Evolutionary conservation across 2,888 invertebrate genomes (phyloP).

Genomic region (Habroteleia sp.): DNA sequence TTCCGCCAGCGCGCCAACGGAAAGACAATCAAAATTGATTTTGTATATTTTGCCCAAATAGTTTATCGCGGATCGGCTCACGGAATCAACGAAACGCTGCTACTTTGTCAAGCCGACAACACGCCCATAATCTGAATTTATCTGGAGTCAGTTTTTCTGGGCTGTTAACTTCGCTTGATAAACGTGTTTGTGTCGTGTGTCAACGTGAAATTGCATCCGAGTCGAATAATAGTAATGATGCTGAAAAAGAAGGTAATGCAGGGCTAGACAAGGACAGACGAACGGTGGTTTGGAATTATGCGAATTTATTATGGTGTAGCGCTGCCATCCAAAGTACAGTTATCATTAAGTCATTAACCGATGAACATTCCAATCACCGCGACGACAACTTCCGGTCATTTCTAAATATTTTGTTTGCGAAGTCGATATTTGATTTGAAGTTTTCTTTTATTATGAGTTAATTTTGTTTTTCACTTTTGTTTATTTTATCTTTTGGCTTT

Average conservation of each 20-base stretch:
- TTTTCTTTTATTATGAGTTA: too few species aligned
- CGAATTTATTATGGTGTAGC: conserved; percentile 15
- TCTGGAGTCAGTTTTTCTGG: conserved; percentile 36
- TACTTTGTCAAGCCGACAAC: too few species aligned
- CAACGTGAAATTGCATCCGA: conserved; percentile 9
- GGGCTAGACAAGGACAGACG: too few species aligned
- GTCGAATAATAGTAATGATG: not conserved
- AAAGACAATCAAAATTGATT: conserved; percentile 21
- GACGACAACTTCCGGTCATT: conserved; percentile 15
- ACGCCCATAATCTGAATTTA: conserved; percentile 39
- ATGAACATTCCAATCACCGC: conserved; percentile 39
- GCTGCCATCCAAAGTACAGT: conserved; percentile 32
- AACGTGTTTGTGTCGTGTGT: conserved; percentile 28
- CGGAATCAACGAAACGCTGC: conserved; percentile 22
- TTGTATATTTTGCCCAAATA: conserved; percentile 11
- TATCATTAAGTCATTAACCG: conserved; percentile 49
- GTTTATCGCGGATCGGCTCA: conserved; percentile 15
- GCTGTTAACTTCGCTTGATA: conserved; percentile 33
- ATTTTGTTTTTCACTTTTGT: too few species aligned
- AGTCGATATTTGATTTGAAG: too few species aligned
- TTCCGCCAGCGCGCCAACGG: not conserved
- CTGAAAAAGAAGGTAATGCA: too few species aligned
- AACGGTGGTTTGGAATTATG: not conserved
- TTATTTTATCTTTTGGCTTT: too few species aligned
- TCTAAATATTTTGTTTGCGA: conserved; percentile 19